Evolutionary conservation across 2,888 invertebrate species (phyloP).

Genomic region (Pandemis heparana): DNA sequence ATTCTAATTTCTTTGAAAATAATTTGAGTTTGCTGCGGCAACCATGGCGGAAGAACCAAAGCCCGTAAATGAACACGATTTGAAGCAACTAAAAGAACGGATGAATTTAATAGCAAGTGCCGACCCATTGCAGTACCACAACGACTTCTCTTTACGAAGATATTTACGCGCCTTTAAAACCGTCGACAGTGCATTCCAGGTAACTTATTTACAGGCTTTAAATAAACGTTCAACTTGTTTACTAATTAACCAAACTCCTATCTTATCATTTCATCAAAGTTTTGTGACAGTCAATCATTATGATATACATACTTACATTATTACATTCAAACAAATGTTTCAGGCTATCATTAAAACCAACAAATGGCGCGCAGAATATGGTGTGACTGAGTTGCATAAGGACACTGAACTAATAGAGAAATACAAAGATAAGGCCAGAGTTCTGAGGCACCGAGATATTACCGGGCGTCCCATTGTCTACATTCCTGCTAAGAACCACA

Average conservation of each 20-base stretch:
- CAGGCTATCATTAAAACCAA: slow-evolving; percentile 92
- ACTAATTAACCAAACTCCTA: neutral
- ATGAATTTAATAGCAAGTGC: slow-evolving; percentile 91
- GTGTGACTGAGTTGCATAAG: slow-evolving; percentile 85
- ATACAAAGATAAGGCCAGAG: slow-evolving; percentile 88
- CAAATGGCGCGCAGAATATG: slow-evolving; percentile 92
- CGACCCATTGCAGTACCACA: slow-evolving; percentile 90
- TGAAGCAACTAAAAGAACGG: slow-evolving; percentile 88
- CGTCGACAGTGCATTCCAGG: slow-evolving; percentile 91
- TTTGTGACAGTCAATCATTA: neutral
- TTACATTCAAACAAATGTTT: slow-evolving; percentile 49
- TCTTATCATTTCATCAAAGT: neutral
- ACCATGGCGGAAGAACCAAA: slow-evolving; percentile 76
- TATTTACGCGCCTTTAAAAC: slow-evolving; percentile 91
- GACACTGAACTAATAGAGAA: slow-evolving; percentile 84
- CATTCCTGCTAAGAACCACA: slow-evolving; percentile 92
- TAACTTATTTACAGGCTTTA: slow-evolving; percentile 55
- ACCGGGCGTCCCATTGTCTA: slow-evolving; percentile 91
- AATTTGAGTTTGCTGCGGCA: slow-evolving; percentile 7
- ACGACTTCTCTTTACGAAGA: slow-evolving; percentile 89
- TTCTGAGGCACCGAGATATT: slow-evolving; percentile 90
- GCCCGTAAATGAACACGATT: slow-evolving; percentile 87
- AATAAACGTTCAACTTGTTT: neutral
- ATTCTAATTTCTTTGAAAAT: neutral
- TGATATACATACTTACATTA: neutral